These are phyloP conservation scores for Tenodera sinensis DNA, from an alignment of 2,888 invertebrate species.

Conservation along the genomic window DNA sequence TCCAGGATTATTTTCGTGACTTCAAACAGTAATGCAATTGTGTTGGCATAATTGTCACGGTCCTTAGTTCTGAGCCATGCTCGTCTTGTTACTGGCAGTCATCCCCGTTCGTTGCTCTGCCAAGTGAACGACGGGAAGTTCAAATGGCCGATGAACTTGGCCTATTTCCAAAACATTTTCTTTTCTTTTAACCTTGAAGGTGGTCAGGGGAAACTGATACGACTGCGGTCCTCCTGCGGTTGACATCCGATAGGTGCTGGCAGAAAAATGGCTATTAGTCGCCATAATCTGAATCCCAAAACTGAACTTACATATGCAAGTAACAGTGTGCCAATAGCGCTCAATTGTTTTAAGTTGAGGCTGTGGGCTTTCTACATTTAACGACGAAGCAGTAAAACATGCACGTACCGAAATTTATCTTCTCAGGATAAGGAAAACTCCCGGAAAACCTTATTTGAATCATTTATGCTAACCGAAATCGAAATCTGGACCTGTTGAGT, in stretches of 20 bases:
- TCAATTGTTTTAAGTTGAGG: too few species aligned
- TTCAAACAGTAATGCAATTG: too few species aligned
- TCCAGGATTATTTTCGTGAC: too few species aligned
- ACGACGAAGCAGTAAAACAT: too few species aligned
- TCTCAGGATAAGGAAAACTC: too few species aligned
- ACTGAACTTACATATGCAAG: background rate
- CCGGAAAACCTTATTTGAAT: too few species aligned
- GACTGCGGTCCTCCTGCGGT: background rate
- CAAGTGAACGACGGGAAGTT: background rate
- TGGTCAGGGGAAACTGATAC: background rate
- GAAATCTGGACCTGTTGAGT: too few species aligned
- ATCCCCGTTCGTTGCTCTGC: background rate
- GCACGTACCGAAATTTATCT: too few species aligned
- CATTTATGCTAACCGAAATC: too few species aligned
- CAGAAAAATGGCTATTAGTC: background rate
- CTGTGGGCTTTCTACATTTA: too few species aligned
- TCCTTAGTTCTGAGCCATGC: background rate
- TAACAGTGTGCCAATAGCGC: too few species aligned
- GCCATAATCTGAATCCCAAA: background rate
- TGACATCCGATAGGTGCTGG: background rate
- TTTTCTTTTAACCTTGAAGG: background rate
- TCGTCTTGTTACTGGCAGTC: background rate
- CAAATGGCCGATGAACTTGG: background rate
- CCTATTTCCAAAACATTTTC: background rate
- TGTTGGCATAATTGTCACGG: too few species aligned